These are phyloP conservation scores for Hirtodrosophila duncani DNA, from an alignment of 2,888 invertebrate genomes.

Conservation along the genomic window DNA sequence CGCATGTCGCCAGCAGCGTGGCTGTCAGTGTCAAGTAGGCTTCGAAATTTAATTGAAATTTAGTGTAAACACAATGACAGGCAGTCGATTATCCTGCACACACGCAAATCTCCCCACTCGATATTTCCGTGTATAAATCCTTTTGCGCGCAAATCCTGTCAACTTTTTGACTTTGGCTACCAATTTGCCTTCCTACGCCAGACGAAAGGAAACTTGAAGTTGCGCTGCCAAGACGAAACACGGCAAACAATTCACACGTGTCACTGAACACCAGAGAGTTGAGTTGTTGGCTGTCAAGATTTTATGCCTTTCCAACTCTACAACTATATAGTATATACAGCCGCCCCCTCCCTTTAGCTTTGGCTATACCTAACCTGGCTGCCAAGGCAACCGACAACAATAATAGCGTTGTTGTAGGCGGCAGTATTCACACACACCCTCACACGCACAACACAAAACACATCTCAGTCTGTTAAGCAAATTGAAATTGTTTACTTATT, in stretches of 20 bases:
- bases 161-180: constrained; percentile 50
- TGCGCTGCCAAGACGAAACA: constrained; percentile 24
- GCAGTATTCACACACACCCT: constrained; percentile 4
- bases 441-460: constrained; percentile 1
- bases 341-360: background rate
- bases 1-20: constrained; percentile 23
- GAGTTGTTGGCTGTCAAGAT: constrained; percentile 48
- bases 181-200: constrained; percentile 60
- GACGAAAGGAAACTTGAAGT: constrained; percentile 53
- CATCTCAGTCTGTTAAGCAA: constrained; percentile 35
- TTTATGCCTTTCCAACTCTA: constrained; percentile 18
- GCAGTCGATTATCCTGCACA: constrained; percentile 56
- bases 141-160: constrained; percentile 59
- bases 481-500: constrained; percentile 61
- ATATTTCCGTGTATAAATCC: constrained; percentile 52
- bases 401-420: constrained; percentile 1
- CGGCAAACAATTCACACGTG: constrained; percentile 63
- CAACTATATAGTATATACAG: constrained; percentile 5
- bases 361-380: constrained; percentile 22
- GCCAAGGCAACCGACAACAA: constrained; percentile 40
- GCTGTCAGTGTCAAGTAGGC: constrained; percentile 56
- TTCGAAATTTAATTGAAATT: constrained; percentile 67
- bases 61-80: constrained; percentile 68
- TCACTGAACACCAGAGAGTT: constrained; percentile 61
- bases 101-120: constrained; percentile 5